Evolutionary conservation across 1,140 invertebrate genomes (phyloP).

Genomic region (Drusus annulatus): DNA sequence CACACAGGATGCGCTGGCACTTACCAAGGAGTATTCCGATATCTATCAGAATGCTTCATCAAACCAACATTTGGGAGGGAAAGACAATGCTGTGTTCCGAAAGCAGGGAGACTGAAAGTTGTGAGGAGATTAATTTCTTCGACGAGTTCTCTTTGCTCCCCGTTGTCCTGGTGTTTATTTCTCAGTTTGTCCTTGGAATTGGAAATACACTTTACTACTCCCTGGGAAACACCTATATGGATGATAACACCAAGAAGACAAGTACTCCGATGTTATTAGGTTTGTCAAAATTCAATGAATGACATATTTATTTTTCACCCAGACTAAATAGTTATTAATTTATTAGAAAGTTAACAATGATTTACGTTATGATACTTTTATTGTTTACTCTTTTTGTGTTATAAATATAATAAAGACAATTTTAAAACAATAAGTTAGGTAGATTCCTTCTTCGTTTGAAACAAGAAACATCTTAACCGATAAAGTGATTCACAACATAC

Average conservation of each 20-base stretch:
- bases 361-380: too few relatives aligned
- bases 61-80: constrained; percentile 26
- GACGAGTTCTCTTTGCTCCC: constrained; percentile 71
- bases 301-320: too few relatives aligned
- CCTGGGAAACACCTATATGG: constrained; percentile 79
- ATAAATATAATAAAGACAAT: too few relatives aligned
- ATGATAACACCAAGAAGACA: constrained; percentile 80
- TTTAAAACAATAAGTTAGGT: too few relatives aligned
- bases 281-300: constrained; percentile 60
- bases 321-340: too few relatives aligned
- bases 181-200: constrained; percentile 80
- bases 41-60: constrained; percentile 40
- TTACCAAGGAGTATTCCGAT: constrained; percentile 68
- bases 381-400: too few relatives aligned
- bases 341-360: too few relatives aligned
- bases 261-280: constrained; percentile 77
- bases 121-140: constrained; percentile 65
- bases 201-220: constrained; percentile 80
- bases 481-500: too few relatives aligned
- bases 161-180: constrained; percentile 77
- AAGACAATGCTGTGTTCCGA: constrained; percentile 49
- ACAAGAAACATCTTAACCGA: too few relatives aligned
- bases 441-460: too few relatives aligned
- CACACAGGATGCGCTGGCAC: constrained; percentile 62
- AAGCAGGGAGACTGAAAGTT: constrained; percentile 61